These are phyloP conservation scores for Exephanes ischioxanthus DNA, from an alignment of 2,888 invertebrate species.

Conservation along the genomic window DNA sequence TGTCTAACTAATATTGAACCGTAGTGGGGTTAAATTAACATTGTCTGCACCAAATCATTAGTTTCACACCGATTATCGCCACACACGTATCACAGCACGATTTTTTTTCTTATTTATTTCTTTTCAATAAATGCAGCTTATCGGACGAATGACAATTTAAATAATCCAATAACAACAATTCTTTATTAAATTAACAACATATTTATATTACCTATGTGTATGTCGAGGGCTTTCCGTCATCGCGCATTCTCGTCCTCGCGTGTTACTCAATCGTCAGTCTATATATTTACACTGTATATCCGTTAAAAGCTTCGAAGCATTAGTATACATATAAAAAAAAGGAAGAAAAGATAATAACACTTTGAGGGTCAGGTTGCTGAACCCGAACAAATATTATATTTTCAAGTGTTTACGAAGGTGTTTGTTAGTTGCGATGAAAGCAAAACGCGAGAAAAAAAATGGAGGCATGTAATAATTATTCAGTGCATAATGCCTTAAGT, in stretches of 20 bases:
- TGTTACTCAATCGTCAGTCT: conserved; percentile 41
- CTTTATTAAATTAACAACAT: conserved; percentile 79
- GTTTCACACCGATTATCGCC: conserved; percentile 71
- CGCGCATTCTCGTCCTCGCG: conserved; percentile 34
- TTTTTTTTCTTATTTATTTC: conserved; percentile 69
- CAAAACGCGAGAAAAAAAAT: conserved; percentile 23
- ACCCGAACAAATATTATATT: neutral
- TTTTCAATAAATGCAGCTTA: conserved; percentile 76
- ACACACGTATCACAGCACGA: conserved; percentile 82
- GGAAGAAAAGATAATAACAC: conserved; percentile 28
- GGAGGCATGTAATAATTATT: conserved; percentile 37
- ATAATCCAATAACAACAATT: conserved; percentile 78
- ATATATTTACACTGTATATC: conserved; percentile 49
- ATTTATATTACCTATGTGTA: conserved; percentile 76
- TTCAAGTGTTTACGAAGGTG: conserved; percentile 18
- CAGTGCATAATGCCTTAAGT: conserved; percentile 36
- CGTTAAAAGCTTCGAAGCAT: conserved; percentile 51
- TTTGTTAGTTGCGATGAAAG: conserved; percentile 15
- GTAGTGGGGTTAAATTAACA: conserved; percentile 27
- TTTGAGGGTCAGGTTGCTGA: conserved; percentile 5
- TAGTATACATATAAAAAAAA: conserved; percentile 24
- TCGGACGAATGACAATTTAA: conserved; percentile 77
- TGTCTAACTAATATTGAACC: conserved; percentile 49
- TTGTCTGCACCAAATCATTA: conserved; percentile 64
- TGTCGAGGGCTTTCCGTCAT: conserved; percentile 46